A percentile compares a stretch with the other conserved stretches of the same genome.
These are phyloP conservation scores for Mamestra brassicae DNA, from an alignment of 2,888 invertebrate genomes.

Conservation along the genomic window DNA sequence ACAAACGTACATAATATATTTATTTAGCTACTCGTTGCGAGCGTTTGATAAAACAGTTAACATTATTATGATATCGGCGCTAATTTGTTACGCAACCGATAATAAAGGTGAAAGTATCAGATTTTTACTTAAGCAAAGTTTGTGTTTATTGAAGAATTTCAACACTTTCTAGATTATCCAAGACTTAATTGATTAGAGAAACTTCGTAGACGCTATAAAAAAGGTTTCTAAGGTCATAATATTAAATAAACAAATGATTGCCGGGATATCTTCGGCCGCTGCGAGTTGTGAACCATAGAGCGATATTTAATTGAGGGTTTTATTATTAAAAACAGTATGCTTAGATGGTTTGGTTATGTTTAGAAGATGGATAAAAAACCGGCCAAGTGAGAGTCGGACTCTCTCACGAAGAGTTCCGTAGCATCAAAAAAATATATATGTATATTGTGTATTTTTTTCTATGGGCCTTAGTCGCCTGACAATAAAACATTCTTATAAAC, in stretches of 20 bases:
- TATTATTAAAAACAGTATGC: no score
- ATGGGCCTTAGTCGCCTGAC: no score
- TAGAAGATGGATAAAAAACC: no score
- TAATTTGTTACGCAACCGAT: conserved; percentile 23
- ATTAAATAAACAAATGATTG: background rate
- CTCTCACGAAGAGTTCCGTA: no score
- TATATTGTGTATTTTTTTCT: no score
- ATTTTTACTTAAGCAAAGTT: background rate
- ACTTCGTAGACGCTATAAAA: background rate
- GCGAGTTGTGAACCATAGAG: background rate
- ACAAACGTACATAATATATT: conserved; percentile 13
- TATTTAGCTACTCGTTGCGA: conserved; percentile 4
- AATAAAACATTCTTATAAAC: no score
- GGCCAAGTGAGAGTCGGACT: no score
- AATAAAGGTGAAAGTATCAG: background rate
- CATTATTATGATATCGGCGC: conserved; percentile 1
- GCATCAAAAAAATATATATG: no score
- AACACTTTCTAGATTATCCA: background rate
- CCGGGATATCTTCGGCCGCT: background rate
- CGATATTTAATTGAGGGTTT: no score
- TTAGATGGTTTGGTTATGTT: no score
- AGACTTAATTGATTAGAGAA: background rate
- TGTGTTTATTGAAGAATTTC: background rate
- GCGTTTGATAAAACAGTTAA: conserved; percentile 13
- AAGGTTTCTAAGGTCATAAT: background rate